Base-by-base conservation (phyloP, 2,888 invertebrate genomes). In the Spilarctia lutea region DNA sequence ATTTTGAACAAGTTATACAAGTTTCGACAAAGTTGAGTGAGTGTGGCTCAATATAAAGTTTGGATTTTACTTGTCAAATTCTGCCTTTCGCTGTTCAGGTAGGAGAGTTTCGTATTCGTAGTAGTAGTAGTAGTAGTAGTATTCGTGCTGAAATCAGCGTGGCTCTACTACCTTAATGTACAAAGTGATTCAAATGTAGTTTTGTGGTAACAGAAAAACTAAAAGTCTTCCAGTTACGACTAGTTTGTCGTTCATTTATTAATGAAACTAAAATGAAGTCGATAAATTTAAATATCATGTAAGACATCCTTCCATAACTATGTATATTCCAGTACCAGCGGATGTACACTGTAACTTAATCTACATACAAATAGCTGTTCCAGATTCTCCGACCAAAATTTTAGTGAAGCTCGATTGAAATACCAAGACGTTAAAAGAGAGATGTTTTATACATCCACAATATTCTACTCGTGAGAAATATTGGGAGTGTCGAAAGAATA, bases 51-150 rank as follows among this genome's bases (percentile, higher is more conserved):
- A 89, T 91, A 87, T 82, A 85, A 91, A 91, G 85, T 91, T 91
- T 87, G 79, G 86, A 89, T 88, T 89, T 89, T 86, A 81, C 89
- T 85, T 85, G 89, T 90, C 89, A 88, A 90, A 89, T 89, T 89
- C 81, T 81, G 81, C 81, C 77, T 75, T 75, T 78, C 67, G 65
- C 74, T 74, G 77, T 78, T 73, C 78, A 80, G 78, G 79, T 83
- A 75, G 71, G n/a, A n/a, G n/a, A n/a, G n/a, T n/a, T n/a, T n/a
- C n/a, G n/a, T n/a, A n/a, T n/a, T n/a, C n/a, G n/a, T n/a, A n/a
- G n/a, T n/a, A n/a, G n/a, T n/a, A n/a, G n/a, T n/a, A n/a, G n/a
- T n/a, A n/a, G n/a, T n/a, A n/a, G n/a, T n/a, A n/a, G n/a, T n/a
- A n/a, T n/a, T n/a, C n/a, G n/a, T n/a, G n/a, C n/a, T n/a, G n/a